Evolutionary conservation across 1,140 invertebrate genomes (phyloP), one percentile per base, ranked within the genome.

Genomic region (Drosophila seguyi): DNA sequence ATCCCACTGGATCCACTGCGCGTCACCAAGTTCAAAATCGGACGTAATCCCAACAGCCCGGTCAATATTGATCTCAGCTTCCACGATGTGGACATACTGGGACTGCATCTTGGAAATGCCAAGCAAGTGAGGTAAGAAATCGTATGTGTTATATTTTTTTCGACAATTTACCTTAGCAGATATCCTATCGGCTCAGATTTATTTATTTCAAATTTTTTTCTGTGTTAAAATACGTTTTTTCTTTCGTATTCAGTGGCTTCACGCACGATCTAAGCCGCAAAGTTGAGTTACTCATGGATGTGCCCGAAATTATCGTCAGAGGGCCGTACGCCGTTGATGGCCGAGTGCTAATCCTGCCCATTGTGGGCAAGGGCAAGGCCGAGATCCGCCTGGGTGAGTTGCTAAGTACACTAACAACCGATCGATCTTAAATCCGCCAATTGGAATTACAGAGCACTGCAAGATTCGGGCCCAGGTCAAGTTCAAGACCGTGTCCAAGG

Each of bases 251-350:
- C 13, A 92, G 91, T 7, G 74, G 81, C 0, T 91, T 92, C 27
- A 62, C 74, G 5, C 29, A 14, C 2, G 61, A 92, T 45, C 31
- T 85, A 1, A 45, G 36, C n/a, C 71, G 48, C 0, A 47, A 69
- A 0, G 71, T 81, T 8, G 62, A 69, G 8, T 45, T 91, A 5
- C 60, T 80, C 6, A 60, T 81, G 66, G 27, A 74, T 1, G 50
- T 57, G 8, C 85, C 81, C 1, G 63, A 75, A 61, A 68, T 94
- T 2, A 74, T 67, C 1, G 71, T 94, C 0, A 68, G 92, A 29
- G 94, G 93, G 7, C 90, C 93, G 13, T 95, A 95, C 65, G 78
- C 75, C 8, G 90, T 94, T 18, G 91, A 93, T 7, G 95, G 95
- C 22, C 90, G 92, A 62, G 87, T 95, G 8, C 81, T 95, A 2